These are phyloP conservation scores for Heteropelma amictum DNA, from an alignment of 2,888 invertebrate genomes.

Conservation along the genomic window DNA sequence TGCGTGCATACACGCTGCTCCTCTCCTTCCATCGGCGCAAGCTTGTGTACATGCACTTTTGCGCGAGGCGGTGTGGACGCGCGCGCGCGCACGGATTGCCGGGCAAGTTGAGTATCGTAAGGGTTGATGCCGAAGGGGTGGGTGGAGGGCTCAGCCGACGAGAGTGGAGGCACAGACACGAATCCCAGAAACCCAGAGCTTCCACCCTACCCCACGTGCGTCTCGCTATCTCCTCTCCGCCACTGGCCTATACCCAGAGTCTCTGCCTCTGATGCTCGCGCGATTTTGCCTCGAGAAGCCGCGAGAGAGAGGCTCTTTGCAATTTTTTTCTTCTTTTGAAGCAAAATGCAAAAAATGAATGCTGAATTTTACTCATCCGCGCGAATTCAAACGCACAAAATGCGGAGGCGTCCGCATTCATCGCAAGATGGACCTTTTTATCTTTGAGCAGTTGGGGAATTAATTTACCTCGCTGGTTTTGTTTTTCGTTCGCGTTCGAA, in stretches of 20 bases:
- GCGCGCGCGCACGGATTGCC: conserved; percentile 42
- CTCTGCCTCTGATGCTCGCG: conserved; percentile 29
- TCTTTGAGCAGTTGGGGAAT: too few relatives aligned
- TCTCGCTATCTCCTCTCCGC: conserved; percentile 20
- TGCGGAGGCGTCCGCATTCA: too few relatives aligned
- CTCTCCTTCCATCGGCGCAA: conserved; percentile 44
- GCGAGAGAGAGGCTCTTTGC: background rate
- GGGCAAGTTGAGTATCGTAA: conserved; percentile 44
- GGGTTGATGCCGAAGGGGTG: conserved; percentile 31
- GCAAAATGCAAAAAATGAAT: too few relatives aligned
- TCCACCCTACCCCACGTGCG: conserved; percentile 43
- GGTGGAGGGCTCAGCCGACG: conserved; percentile 13
- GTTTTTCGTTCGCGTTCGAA: too few relatives aligned
- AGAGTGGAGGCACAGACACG: background rate
- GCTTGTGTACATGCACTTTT: conserved; percentile 26
- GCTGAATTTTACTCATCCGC: too few relatives aligned
- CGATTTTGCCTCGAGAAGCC: conserved; percentile 35
- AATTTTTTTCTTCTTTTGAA: background rate
- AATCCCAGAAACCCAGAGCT: conserved; percentile 60
- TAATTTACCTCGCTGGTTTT: too few relatives aligned
- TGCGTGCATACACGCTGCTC: conserved; percentile 36
- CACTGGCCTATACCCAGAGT: background rate
- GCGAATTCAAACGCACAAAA: too few relatives aligned
- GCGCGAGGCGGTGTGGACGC: conserved; percentile 21
- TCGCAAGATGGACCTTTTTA: too few relatives aligned